Evolutionary conservation across 1,140 invertebrate species (phyloP).

Genomic region (Pararge aegeria): DNA sequence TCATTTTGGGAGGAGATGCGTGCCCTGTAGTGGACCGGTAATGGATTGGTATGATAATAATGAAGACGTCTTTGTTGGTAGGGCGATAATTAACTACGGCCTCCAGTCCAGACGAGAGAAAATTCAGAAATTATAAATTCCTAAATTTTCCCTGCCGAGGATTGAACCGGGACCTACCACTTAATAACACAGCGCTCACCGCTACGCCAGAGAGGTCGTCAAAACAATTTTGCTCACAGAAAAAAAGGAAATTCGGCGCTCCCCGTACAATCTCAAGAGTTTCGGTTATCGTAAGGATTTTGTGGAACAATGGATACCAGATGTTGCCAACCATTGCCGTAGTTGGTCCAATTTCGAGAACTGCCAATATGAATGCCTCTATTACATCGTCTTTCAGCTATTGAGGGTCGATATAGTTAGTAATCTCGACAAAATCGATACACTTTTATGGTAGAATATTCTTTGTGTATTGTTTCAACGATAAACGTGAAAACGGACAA

Average conservation of each 20-base stretch:
- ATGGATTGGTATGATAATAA: too few species aligned
- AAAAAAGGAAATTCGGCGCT: neutral
- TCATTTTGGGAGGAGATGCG: too few species aligned
- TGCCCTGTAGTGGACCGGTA: too few species aligned
- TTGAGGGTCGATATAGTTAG: slow-evolving; percentile 10
- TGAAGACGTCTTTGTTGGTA: too few species aligned
- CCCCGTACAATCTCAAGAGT: slow-evolving; percentile 3
- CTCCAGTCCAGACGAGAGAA: too few species aligned
- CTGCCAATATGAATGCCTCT: slow-evolving; percentile 16
- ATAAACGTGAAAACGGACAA: too few species aligned
- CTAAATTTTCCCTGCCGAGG: too few species aligned
- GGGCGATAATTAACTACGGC: too few species aligned
- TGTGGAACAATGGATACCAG: slow-evolving; percentile 22
- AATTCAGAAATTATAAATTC: too few species aligned
- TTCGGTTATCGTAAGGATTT: slow-evolving; percentile 17
- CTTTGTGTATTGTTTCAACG: neutral
- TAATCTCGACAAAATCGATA: slow-evolving; percentile 11
- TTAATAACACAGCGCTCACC: too few species aligned
- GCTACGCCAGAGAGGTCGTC: too few species aligned
- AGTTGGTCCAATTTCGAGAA: slow-evolving; percentile 21
- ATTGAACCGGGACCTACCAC: too few species aligned
- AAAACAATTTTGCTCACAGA: neutral
- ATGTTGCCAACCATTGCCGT: slow-evolving; percentile 18
- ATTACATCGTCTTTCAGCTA: slow-evolving; percentile 4
- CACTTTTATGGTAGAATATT: slow-evolving; percentile 5